Conservation (phyloP, 2,797 vertebrate genomes). For the Mormyrus proboscirostris region DNA sequence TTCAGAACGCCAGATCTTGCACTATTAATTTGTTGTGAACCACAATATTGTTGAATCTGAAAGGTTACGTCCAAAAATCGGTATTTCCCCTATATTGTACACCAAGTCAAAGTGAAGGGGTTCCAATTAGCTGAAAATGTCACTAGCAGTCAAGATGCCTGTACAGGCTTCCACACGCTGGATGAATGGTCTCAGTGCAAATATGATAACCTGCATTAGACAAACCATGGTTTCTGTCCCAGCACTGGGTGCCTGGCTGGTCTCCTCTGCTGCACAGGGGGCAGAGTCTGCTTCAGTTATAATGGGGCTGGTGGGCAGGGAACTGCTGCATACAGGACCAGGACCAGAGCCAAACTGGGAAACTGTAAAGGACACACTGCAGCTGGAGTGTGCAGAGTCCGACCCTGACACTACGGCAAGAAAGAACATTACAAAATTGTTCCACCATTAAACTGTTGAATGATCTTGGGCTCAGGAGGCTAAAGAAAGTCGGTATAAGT, state of each 20-base stretch:
- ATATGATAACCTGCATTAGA: neutral
- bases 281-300: constrained; percentile 25
- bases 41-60: neutral
- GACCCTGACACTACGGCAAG: neutral
- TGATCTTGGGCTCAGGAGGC: neutral
- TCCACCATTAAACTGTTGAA: neutral
- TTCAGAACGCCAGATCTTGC: neutral
- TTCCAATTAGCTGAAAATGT: neutral
- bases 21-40: neutral
- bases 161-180: neutral
- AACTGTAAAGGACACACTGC: neutral
- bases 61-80: neutral
- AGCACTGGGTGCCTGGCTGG: neutral
- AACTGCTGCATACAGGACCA: neutral
- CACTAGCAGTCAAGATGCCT: neutral
- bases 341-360: neutral
- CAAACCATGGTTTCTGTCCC: constrained; percentile 8
- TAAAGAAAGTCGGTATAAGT: neutral
- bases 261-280: neutral
- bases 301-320: neutral
- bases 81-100: neutral
- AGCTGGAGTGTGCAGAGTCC: neutral
- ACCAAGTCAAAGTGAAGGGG: neutral
- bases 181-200: neutral
- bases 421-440: neutral